These are phyloP conservation scores for Suillia variegata DNA, from an alignment of 2,888 invertebrate genomes.

Conservation along the genomic window DNA sequence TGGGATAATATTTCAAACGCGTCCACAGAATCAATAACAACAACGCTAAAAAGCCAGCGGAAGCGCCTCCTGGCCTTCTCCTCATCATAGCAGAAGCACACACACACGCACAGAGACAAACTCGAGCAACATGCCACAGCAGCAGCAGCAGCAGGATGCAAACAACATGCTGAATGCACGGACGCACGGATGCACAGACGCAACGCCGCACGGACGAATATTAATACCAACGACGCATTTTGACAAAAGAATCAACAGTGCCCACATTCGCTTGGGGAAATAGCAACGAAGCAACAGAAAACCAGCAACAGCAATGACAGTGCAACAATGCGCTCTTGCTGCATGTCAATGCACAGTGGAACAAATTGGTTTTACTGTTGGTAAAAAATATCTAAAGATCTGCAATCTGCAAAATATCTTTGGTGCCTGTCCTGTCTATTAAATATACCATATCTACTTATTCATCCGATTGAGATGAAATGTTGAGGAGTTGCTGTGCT, in stretches of 20 bases:
- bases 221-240: neutral
- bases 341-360: neutral
- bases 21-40: neutral
- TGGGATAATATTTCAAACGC: slow-evolving; percentile 16
- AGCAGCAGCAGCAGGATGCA: neutral
- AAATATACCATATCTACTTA: too few relatives aligned
- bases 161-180: slow-evolving; percentile 7
- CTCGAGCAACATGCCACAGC: neutral
- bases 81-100: neutral
- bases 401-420: too few relatives aligned
- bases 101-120: neutral
- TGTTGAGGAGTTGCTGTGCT: too few relatives aligned
- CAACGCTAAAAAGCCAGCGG: slow-evolving; percentile 11
- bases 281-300: neutral
- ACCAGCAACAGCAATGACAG: too few relatives aligned
- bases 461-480: too few relatives aligned
- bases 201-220: too few relatives aligned
- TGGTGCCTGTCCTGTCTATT: too few relatives aligned
- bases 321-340: neutral
- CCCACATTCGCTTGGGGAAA: neutral
- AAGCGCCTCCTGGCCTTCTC: neutral
- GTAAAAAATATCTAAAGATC: too few relatives aligned
- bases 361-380: too few relatives aligned
- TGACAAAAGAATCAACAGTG: slow-evolving; percentile 12
- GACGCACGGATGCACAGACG: too few relatives aligned